Conservation (phyloP, 2,888 invertebrate species). For the Temnothorax rugatulus region DNA sequence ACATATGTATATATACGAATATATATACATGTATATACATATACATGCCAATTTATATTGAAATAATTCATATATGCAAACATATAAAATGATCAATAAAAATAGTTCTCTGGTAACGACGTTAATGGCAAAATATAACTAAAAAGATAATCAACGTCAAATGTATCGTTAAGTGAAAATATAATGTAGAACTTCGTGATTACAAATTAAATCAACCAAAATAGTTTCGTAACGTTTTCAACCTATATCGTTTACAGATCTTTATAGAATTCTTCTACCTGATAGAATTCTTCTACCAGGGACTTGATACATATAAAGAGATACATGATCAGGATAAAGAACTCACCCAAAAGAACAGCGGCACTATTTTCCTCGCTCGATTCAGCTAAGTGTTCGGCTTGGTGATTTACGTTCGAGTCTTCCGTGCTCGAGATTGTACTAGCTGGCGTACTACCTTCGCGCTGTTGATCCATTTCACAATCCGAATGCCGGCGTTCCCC, state of each 20-base stretch:
- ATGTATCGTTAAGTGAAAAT: neutral
- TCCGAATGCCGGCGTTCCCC: slow-evolving; percentile 82
- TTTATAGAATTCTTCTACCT: too few relatives aligned
- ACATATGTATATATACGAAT: neutral
- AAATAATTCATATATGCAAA: slow-evolving; percentile 2
- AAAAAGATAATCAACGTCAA: neutral
- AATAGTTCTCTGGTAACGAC: neutral
- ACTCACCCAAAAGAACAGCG: slow-evolving; percentile 83
- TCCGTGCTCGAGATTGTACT: slow-evolving; percentile 84
- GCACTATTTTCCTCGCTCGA: slow-evolving; percentile 80
- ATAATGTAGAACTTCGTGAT: neutral
- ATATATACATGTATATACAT: neutral
- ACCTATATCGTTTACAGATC: neutral
- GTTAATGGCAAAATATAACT: neutral
- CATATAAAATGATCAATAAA: slow-evolving; percentile 6
- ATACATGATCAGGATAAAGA: slow-evolving; percentile 57
- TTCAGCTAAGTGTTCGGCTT: slow-evolving; percentile 78
- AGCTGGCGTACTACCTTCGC: slow-evolving; percentile 84
- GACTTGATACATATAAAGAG: too few relatives aligned
- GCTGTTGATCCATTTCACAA: slow-evolving; percentile 81
- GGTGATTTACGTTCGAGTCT: slow-evolving; percentile 81
- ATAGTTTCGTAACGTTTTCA: neutral
- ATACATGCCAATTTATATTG: neutral
- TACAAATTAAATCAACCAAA: neutral
- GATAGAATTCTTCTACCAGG: too few relatives aligned